Evolutionary conservation across 2,888 invertebrate genomes (phyloP), one percentile per base, ranked within the genome.

Genomic region (Cryptus viduatorius): DNA sequence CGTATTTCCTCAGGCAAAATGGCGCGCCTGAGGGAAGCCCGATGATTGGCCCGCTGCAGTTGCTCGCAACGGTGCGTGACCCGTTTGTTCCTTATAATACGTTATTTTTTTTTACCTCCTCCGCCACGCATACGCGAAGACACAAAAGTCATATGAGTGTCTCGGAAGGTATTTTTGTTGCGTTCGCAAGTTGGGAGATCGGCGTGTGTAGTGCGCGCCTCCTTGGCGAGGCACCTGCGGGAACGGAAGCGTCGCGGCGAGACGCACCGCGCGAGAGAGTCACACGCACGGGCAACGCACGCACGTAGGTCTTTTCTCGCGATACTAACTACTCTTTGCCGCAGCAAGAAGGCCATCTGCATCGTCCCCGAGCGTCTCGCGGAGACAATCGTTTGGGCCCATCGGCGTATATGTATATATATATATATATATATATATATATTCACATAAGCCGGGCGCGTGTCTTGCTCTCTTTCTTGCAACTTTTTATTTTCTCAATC

Each of bases 191-290:
- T 78, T 72, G 79, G 76, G 72, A 50, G 59, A 67, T 75, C 72
- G 61, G 37, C 53, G 14, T 7, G 42, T 8, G 16, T 44, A 81
- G 72, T 79, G 82, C 83, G 85, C 83, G 4, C 24, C 59, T 31
- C 59, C 29, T 86, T 86, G 81, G 84, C 83, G 86, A 82, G 86
- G 86, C 90, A 90, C 89, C 90, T 89, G 89, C 89, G 86, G 84
- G 86, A 88, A 86, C 88, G 89, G 90, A 89, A 89, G 87, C 73
- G 46, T 56, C 65, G 68, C 53, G 59, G 59, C 69, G 80, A 64
- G 53, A 64, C 64, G 44, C 19, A 80, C 46, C 56, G 48, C 65
- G 64, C 46, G 68, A 71, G 75, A 59, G 61, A 77, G 73, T 68
- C 80, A 56, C 80, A 81, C 80, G 84, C 83, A 80, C 44, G 50